Evolutionary conservation across 1,140 invertebrate genomes (phyloP), one percentile per base, ranked within the genome.

Genomic region (Pseudobourletiella spinata): DNA sequence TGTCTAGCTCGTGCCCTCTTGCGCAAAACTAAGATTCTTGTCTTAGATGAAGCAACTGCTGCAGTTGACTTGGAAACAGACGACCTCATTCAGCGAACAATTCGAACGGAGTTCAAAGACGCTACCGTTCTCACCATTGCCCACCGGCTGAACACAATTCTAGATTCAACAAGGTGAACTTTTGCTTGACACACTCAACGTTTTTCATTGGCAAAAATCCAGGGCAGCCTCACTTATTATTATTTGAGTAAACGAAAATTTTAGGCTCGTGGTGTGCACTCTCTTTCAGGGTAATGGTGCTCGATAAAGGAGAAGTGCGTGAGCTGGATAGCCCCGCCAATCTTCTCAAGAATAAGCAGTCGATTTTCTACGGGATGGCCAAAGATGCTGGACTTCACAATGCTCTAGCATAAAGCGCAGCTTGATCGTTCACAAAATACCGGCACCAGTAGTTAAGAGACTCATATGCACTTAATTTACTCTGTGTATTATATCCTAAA

Each of bases 101-200:
- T 96, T 71, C 81, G 89, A 25, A 80, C 83, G 39, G 88, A 95
- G 74, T 96, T 97, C 74, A 83, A 81, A 69, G 81, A 89, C 63
- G 91, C 89, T 74, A 96, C 93, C 20, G 86, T 96, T 51, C 80
- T 96, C 29, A 96, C 93, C 0, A 96, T 97, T 74, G 94, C 93
- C 48, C 93, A 96, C 78, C 83, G 93, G 29, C 82, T 96, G 51
- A 94, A 95, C 74, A 96, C 92, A 32, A 95, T 96, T 60, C 83
- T 96, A 82, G 91, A 96, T 76, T 91, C 87, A 15, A 86, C 88
- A 67, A 86, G 81, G 80, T 81, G 70, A 32, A 2, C n/a, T n/a
- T n/a, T n/a, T n/a, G n/a, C n/a, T n/a, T n/a, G n/a, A n/a, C 4
- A 24, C 2, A n/a, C 44, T 2, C 3, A 26, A 8, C 25, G 22